Conservation (phyloP, 2,113 vertebrate genomes). For the Cynopterus brachyotis region DNA sequence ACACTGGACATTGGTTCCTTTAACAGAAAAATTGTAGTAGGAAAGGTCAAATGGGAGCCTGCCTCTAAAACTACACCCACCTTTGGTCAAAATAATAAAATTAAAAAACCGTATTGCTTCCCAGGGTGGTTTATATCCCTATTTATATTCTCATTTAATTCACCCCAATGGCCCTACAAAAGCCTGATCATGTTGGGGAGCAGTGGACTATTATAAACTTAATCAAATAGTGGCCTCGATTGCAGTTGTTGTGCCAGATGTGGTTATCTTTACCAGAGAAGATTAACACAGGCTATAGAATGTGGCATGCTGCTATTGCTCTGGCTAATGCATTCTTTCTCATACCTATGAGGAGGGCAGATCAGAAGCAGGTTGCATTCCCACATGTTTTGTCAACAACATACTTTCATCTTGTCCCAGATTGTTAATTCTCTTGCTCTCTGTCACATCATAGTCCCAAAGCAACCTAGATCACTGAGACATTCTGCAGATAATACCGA, state of each 20-base stretch:
- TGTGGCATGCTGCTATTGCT: neutral
- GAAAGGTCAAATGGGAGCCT: neutral
- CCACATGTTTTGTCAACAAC: neutral
- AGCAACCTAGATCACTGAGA: neutral
- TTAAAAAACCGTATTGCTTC: neutral
- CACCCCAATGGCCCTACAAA: neutral
- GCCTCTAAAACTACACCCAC: neutral
- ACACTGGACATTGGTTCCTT: neutral
- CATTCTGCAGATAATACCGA: neutral
- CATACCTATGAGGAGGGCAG: neutral
- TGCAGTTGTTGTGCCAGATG: neutral
- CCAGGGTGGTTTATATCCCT: neutral
- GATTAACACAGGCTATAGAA: neutral
- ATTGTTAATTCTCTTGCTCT: neutral
- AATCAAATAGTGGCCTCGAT: neutral
- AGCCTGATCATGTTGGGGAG: neutral
- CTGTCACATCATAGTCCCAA: neutral
- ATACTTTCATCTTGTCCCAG: neutral
- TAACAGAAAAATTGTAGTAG: neutral
- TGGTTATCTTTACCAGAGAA: neutral
- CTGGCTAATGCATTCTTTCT: neutral
- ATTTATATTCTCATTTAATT: neutral
- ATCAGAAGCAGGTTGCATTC: neutral
- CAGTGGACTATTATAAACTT: neutral
- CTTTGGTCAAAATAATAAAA: neutral